A percentile compares a stretch with the other conserved stretches of the same genome.
phyloP scores from a whole-genome alignment of 2,797 vertebrate genomes.

The Macrochelys suwanniensis region DNA sequence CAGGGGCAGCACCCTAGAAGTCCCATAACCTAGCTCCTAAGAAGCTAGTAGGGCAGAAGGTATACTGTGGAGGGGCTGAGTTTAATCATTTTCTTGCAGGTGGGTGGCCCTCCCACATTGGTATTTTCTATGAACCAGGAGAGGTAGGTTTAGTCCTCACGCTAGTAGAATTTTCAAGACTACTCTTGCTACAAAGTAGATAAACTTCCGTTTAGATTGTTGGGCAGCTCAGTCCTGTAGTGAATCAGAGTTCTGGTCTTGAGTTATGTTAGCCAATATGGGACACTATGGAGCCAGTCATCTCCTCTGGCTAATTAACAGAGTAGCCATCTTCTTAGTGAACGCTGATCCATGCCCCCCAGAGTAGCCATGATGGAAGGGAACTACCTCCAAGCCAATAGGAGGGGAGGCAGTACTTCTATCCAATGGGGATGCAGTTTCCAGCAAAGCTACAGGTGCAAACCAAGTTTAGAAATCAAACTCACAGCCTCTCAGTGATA shows the following conservation, averaged over 20 bases:
- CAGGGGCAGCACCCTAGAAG: background rate
- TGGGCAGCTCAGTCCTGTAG: background rate
- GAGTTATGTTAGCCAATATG: background rate
- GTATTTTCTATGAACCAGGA: no score
- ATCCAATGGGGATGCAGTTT: background rate
- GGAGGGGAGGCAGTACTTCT: background rate
- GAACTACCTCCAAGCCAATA: background rate
- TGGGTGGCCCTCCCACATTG: background rate
- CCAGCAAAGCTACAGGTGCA: no score
- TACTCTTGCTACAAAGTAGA: background rate
- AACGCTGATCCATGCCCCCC: no score
- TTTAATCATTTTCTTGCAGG: background rate
- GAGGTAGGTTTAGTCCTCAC: background rate
- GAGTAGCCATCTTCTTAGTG: background rate
- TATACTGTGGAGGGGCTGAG: background rate
- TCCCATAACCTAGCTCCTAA: background rate
- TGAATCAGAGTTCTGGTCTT: background rate
- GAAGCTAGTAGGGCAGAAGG: background rate
- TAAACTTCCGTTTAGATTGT: background rate
- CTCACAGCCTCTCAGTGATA: no score
- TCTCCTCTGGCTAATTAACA: background rate
- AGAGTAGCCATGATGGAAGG: background rate
- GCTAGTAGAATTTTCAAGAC: background rate
- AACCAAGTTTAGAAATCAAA: no score
- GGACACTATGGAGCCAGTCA: background rate